A percentile compares a stretch with the other conserved stretches of the same genome.
Conservation (phyloP, 2,888 invertebrate genomes). For the Xylota sylvarum region DNA sequence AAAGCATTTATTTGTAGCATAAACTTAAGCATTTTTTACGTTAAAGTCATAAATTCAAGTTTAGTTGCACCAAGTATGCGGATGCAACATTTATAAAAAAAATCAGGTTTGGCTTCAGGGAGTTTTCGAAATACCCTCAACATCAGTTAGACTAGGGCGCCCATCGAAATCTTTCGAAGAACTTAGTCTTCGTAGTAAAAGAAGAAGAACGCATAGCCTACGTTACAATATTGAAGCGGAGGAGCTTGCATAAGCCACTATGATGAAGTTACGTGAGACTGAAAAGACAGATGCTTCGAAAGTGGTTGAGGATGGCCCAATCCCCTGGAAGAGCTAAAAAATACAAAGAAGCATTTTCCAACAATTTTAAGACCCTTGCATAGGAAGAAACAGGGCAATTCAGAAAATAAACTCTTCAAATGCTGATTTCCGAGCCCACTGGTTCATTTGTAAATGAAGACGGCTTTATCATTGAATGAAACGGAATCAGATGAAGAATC, state of each 20-base stretch:
- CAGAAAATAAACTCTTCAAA: too few relatives aligned
- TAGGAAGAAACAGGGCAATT: too few relatives aligned
- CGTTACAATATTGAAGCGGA: neutral
- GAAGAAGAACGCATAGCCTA: constrained; percentile 1
- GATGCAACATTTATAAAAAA: neutral
- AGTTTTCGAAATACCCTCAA: neutral
- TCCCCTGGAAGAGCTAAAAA: too few relatives aligned
- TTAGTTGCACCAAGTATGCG: neutral
- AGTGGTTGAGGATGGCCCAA: neutral
- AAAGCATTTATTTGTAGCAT: neutral
- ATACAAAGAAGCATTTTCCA: too few relatives aligned
- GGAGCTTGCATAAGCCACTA: neutral
- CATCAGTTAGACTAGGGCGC: too few relatives aligned
- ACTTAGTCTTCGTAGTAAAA: neutral
- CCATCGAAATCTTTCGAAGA: too few relatives aligned
- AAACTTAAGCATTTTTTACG: neutral
- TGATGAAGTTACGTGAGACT: neutral
- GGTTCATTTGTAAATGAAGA: too few relatives aligned
- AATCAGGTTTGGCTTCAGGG: too few relatives aligned
- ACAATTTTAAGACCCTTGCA: too few relatives aligned
- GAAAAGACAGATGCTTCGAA: neutral
- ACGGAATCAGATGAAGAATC: too few relatives aligned
- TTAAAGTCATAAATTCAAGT: neutral
- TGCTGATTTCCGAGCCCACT: too few relatives aligned
- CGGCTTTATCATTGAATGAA: too few relatives aligned